Evolutionary conservation across 2,888 invertebrate species (phyloP).

Genomic region (Dexiosoma caninum): DNA sequence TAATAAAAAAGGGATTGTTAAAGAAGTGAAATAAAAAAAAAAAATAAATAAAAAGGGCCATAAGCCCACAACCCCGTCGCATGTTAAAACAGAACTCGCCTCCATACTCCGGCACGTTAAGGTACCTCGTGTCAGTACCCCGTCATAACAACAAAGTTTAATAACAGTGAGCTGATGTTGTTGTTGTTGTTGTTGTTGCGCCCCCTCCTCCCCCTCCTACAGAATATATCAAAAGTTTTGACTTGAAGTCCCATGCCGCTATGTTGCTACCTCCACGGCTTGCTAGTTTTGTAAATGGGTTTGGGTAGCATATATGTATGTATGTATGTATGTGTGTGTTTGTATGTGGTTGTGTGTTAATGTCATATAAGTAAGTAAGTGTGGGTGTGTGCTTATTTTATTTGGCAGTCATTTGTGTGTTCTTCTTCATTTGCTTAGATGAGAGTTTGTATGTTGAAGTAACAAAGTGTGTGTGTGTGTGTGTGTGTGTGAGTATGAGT

Average conservation of each 20-base stretch:
- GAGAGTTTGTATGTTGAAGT: constrained; percentile 32
- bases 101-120: not conserved
- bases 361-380: not conserved
- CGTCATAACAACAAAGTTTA: constrained; percentile 37
- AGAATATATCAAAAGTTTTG: constrained; percentile 57
- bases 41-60: too few species aligned
- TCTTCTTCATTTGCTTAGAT: constrained; percentile 20
- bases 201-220: constrained; percentile 67
- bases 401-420: not conserved
- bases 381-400: not conserved
- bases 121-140: constrained; percentile 5
- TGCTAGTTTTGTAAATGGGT: constrained; percentile 56
- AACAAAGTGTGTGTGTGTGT: constrained; percentile 31
- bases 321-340: not conserved
- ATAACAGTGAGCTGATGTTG: constrained; percentile 35
- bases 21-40: constrained; percentile 28
- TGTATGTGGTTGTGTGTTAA: too few species aligned
- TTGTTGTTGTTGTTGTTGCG: constrained; percentile 36
- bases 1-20: constrained; percentile 35
- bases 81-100: not conserved
- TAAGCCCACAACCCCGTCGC: not conserved
- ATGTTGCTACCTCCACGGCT: constrained; percentile 3
- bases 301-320: not conserved
- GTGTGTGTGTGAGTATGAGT: constrained; percentile 34
- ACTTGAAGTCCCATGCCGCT: constrained; percentile 45